Evolutionary conservation across 2,888 invertebrate genomes (phyloP), one percentile per base, ranked within the genome.

Genomic region (Drosophila lutescens): DNA sequence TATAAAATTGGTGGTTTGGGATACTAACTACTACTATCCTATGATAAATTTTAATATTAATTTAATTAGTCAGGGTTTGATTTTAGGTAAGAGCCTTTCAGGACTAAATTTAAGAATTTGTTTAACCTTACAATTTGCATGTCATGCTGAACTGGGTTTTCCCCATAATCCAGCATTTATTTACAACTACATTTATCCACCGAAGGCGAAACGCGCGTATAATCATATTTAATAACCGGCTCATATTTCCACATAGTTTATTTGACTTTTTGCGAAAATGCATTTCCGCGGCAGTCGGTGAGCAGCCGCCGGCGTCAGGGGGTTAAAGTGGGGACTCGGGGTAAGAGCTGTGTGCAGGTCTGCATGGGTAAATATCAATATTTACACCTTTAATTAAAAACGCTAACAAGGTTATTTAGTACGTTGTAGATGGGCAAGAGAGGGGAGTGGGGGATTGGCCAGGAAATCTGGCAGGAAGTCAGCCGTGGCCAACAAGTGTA

Each of bases 321-420:
- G 15, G 13, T 5, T 46, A 30, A 47, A 15, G 38, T 43, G 43
- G 7, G 2, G 20, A 12, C 13, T 3, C 15, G 12, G 67, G 36
- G 47, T 15, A 17, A 32, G 8, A 40, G 78, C 55, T 23, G 44
- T 53, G 47, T 60, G 55, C 71, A 55, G 59, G 59, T 69, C 71
- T 67, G 88, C 82, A 66, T 73, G 77, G 79, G 87, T 84, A 80
- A 88, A 86, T 90, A 82, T 89, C 88, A 89, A 90, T 91, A 90
- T 91, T 91, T 91, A 90, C 91, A 88, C 90, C 89, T 91, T 91
- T 91, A 92, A 92, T 91, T 92, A 91, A 91, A 91, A 91, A 89
- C 88, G 86, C 90, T 91, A 92, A 91, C 92, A 91, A 91, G 90
- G 91, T 92, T 92, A 92, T 92, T 90, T 87, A 89, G 78, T 78